Evolutionary conservation across 2,888 invertebrate genomes (phyloP), one percentile per base, ranked within the genome.

Genomic region (Tachina fera): DNA sequence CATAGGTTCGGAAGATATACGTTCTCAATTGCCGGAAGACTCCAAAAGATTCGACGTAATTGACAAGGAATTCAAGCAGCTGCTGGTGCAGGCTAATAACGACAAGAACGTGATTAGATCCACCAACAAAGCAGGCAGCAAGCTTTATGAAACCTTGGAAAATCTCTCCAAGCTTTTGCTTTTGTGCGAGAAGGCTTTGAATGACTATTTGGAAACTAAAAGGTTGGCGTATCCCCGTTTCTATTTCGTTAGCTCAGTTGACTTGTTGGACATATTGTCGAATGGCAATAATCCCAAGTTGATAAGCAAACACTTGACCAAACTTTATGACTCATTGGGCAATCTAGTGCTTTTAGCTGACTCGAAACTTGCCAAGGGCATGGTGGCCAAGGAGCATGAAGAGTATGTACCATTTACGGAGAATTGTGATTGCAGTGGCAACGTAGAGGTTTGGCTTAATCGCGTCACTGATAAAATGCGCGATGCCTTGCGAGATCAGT

Each of bases 161-260:
- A 93, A 93, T 0, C 91, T 98, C 10, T 95, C 96, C 91, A 91
- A 92, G 0, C 94, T 96, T 76, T 94, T 98, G 84, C 95, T 96
- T 14, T 93, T 97, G 4, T 98, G 98, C 92, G 98, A 99, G 92
- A 98, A 98, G 92, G 98, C 98, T 0, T 93, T 98, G 56, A 97
- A 98, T 58, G 97, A 98, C 92, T 99, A 98, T 91, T 94, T 99
- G 88, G 98, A 99, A 92, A 98, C 98, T 0, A 99, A 98, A 92
- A 94, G 98, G 74, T 94, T 98, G 87, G 97, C 97, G 0, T 98
- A 98, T 93, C 98, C 98, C 14, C 94, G 98, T 63, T 99, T 99
- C 92, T 99, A 98, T 92, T 99, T 99, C 91, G 97, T 98, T 0
- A 98, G 98, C 0, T 96, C 98, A 0, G 97, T 97, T 0, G 98